phyloP scores from a whole-genome alignment of 2,797 vertebrate genomes.

The Pogoniulus pusillus region DNA sequence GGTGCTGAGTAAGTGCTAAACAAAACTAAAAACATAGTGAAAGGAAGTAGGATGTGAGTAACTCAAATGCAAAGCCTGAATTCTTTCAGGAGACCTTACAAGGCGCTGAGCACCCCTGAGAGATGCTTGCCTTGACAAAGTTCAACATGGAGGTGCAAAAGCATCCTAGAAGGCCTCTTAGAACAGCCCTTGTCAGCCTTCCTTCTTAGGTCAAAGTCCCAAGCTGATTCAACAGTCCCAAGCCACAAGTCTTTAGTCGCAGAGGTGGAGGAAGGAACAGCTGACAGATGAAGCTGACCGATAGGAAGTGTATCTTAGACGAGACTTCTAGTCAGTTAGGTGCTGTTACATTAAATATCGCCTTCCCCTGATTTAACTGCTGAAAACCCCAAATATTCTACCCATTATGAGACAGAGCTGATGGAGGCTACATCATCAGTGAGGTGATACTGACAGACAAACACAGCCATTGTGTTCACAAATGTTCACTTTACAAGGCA shows the following conservation, averaged over 20 bases:
- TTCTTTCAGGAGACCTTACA: not conserved
- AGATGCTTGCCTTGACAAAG: not conserved
- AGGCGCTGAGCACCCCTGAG: not conserved
- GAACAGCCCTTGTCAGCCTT: not conserved
- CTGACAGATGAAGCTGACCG: slow-evolving; percentile 13
- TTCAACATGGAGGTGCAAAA: not conserved
- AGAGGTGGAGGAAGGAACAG: slow-evolving; percentile 22
- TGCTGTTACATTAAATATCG: not conserved
- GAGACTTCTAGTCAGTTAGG: not conserved
- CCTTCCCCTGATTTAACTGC: not conserved
- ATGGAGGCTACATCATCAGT: not conserved
- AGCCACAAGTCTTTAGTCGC: not conserved
- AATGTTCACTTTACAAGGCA: slow-evolving; percentile 7
- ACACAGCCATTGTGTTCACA: slow-evolving; percentile 49
- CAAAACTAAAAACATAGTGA: not conserved
- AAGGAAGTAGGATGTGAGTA: not conserved
- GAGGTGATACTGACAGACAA: slow-evolving; percentile 59
- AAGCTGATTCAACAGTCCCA: not conserved
- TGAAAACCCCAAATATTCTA: not conserved
- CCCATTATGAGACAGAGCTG: not conserved
- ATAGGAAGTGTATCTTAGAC: not conserved
- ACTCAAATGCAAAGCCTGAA: slow-evolving; percentile 2
- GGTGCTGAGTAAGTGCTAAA: not conserved
- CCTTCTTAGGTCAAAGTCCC: slow-evolving; percentile 4
- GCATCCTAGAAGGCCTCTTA: not conserved